Base-by-base conservation (phyloP, 2,113 vertebrate species). In the Hylia prasina region DNA sequence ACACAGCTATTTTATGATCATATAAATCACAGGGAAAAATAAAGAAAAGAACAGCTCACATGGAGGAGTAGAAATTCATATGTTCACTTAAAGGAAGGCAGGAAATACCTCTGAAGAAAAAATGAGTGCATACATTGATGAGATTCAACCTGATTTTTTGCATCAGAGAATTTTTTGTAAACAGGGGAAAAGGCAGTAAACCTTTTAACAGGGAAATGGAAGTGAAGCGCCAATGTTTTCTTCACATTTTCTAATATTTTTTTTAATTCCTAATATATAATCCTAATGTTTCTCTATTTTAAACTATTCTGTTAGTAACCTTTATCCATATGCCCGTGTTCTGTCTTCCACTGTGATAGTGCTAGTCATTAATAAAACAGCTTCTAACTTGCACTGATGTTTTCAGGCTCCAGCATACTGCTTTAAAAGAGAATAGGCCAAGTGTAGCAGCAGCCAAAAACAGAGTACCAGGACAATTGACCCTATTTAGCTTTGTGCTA, bases 11-110 rank as follows among this genome's bases (percentile, higher is more conserved):
- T 95, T 91, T 82, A 87, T 87, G 56, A 57, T 82, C 27, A 56
- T 56, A 81, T 83, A 81, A 92, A 95, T 94, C 21, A 7, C 19
- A 81, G 28, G 7, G 22, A 71, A 84, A 84, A 95, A 94, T 89
- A 92, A 89, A 94, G 66, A 92, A 87, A 88, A 94, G 27, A 90
- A 31, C 63, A 81, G 30, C 28, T 90, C 35, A 40, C 37, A 8
- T 81, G 61, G 76, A 96, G 80, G 72, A 96, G 91, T 50, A 86
- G 76, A 93, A 81, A 77, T 86, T 89, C 42, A 11, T 65, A 83
- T 70, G 28, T 45, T 93, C 58, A 33, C 37, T 65, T 93, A 92
- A 73, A 85, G 37, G 8, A 85, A 79, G 54, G 75, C 23, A 63
- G 63, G 94, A 95, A 92, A 86, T 80, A 86, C 18, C 30, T 75